Conservation (phyloP, 2,888 invertebrate genomes). For the Drosophila monieri region DNA sequence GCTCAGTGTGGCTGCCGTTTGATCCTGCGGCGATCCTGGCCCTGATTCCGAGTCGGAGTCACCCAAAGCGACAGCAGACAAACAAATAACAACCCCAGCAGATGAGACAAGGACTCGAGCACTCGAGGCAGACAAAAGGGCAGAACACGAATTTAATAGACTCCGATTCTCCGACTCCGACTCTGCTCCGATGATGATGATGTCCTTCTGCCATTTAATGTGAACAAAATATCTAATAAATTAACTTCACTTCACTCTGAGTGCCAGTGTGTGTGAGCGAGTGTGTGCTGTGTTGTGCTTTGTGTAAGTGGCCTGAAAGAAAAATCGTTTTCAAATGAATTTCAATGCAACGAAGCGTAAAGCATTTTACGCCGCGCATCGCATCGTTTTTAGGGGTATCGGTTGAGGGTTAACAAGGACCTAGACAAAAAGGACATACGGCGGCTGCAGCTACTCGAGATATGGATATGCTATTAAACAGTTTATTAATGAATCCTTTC, state of each 20-base stretch:
- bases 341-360: constrained; percentile 83
- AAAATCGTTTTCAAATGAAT: constrained; percentile 83
- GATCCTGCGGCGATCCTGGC: constrained; percentile 52
- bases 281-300: constrained; percentile 56
- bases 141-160: constrained; percentile 78
- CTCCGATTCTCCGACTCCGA: constrained; percentile 54
- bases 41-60: constrained; percentile 51
- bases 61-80: constrained; percentile 36
- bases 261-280: constrained; percentile 34
- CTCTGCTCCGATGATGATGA: constrained; percentile 64
- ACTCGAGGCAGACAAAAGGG: constrained; percentile 71
- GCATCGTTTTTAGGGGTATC: constrained; percentile 31
- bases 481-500: constrained; percentile 83
- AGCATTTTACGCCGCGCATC: constrained; percentile 79
- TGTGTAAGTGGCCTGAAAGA: constrained; percentile 77
- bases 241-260: constrained; percentile 79
- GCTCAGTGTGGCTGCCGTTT: constrained; percentile 25
- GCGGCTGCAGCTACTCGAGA: constrained; percentile 68
- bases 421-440: constrained; percentile 73
- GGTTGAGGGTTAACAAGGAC: constrained; percentile 50
- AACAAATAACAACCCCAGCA: constrained; percentile 74
- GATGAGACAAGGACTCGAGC: constrained; percentile 50
- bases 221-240: constrained; percentile 81
- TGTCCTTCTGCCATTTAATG: constrained; percentile 78
- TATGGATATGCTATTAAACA: constrained; percentile 75